Evolutionary conservation across 2,888 invertebrate species (phyloP).

Genomic region (Lasioglossum villosulum): DNA sequence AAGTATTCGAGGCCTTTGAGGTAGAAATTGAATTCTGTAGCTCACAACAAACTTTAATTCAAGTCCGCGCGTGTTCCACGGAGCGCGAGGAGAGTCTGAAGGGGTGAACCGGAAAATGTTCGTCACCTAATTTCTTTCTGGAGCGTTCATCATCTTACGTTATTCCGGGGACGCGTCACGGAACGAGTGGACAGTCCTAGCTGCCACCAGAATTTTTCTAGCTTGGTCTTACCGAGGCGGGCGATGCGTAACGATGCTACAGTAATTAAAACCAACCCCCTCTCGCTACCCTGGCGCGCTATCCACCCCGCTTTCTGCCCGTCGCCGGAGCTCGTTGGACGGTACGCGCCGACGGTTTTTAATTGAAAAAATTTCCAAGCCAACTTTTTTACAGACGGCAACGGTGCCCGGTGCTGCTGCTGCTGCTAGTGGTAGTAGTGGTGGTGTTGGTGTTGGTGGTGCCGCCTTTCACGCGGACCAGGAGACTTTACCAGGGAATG

Average conservation of each 20-base stretch:
- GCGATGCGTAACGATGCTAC: constrained; percentile 81
- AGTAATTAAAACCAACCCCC: constrained; percentile 81
- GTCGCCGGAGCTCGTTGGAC: constrained; percentile 61
- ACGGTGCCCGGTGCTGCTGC: constrained; percentile 9
- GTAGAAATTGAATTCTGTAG: neutral
- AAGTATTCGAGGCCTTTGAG: neutral
- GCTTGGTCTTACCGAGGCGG: constrained; percentile 71
- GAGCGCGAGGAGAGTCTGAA: neutral
- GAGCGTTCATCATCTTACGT: constrained; percentile 60
- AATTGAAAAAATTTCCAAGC: constrained; percentile 82
- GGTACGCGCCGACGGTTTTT: constrained; percentile 75
- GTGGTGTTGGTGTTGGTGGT: constrained; percentile 30
- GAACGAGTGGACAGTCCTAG: constrained; percentile 59
- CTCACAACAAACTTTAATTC: constrained; percentile 2
- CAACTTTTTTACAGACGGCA: constrained; percentile 73
- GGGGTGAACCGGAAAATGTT: constrained; percentile 23
- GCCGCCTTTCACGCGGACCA: constrained; percentile 53
- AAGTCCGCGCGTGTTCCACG: neutral
- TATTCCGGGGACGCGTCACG: constrained; percentile 45
- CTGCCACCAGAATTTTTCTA: constrained; percentile 73
- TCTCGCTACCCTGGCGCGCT: constrained; percentile 30
- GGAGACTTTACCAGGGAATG: constrained; percentile 48
- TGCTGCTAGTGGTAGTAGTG: constrained; percentile 7
- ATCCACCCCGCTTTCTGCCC: constrained; percentile 51
- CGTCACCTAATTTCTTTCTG: constrained; percentile 57